Evolutionary conservation across 1,140 invertebrate genomes (phyloP), one percentile per base, ranked within the genome.

Genomic region (Scaptomyza montana): DNA sequence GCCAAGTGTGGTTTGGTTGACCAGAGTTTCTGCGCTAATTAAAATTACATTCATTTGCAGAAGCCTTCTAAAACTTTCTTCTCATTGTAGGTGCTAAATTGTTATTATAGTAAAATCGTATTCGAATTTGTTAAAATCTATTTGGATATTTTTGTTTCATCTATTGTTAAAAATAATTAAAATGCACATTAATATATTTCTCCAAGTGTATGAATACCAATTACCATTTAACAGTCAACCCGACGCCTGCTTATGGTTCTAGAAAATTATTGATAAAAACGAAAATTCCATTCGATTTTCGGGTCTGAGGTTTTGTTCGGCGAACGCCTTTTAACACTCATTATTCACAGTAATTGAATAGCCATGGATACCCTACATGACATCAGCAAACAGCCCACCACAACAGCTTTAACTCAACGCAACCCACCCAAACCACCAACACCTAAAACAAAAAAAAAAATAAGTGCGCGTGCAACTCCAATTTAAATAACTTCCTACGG

Each of bases 401-500:
- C 12, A 16, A 46, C 30, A 6, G 7, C 30, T 25, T 1, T 4
- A 59, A 21, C 41, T 16, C 16, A 16, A 16, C 10, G 7, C 30
- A 45, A 46, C 41, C 66, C 39, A 66, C 41, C 50, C 41, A 66
- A 16, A 46, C 43, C 21, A 12, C 25, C 10, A 46, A 3, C 61
- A 43, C 39, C 39, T n/a, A 12, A 12, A 43, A 30, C 56, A 21
- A 9, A 16, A 16, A 16, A 0, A 16, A 16, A 16, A 16, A 45
- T n/a, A 50, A 33, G 16, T 16, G 16, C 61, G 60, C 53, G 62
- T 55, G 47, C 43, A 65, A 75, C 80, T 85, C 54, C 74, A 85
- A 51, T 85, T 85, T 80, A 77, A 77, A 85, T 85, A 56, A 68
- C 80, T 78, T 81, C 63, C 79, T 74, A 62, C 79, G 57, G 67